A percentile compares a stretch with the other conserved stretches of the same genome.
Conservation (phyloP, 2,797 vertebrate genomes). For the Dermochelys coriacea region DNA sequence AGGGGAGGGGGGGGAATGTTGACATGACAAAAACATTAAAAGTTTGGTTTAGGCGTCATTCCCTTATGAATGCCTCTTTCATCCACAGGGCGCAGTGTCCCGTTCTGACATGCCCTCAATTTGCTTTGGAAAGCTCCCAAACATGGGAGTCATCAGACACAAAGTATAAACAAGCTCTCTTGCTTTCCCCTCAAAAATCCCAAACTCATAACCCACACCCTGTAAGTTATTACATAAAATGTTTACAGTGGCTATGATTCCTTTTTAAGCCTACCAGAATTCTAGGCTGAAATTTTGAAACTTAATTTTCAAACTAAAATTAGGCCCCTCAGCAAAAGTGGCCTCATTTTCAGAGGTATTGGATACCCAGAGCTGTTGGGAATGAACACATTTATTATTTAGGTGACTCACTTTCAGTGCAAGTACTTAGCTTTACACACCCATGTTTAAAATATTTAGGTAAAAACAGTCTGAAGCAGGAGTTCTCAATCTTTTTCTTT, state of each 20-base stretch:
- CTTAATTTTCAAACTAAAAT: not conserved
- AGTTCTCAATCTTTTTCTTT: too few species aligned
- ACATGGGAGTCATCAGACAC: not conserved
- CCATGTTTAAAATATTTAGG: not conserved
- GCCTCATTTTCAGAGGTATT: not conserved
- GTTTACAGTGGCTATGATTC: not conserved
- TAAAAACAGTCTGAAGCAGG: too few species aligned
- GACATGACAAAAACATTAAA: not conserved
- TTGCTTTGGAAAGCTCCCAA: not conserved
- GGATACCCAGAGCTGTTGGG: not conserved
- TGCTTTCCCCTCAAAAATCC: not conserved
- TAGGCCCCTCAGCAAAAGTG: not conserved
- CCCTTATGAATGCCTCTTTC: not conserved
- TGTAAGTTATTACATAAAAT: not conserved
- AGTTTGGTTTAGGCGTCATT: slow-evolving; percentile 39
- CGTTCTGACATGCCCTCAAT: not conserved
- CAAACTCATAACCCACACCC: not conserved
- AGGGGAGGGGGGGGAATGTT: not conserved
- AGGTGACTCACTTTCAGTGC: not conserved
- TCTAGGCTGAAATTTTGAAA: not conserved
- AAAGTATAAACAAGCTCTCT: not conserved
- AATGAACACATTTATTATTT: not conserved
- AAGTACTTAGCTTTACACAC: not conserved
- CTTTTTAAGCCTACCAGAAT: not conserved
- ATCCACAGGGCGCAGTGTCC: not conserved